Evolutionary conservation across 2,888 invertebrate species (phyloP).

Genomic region (Erebia aethiops): DNA sequence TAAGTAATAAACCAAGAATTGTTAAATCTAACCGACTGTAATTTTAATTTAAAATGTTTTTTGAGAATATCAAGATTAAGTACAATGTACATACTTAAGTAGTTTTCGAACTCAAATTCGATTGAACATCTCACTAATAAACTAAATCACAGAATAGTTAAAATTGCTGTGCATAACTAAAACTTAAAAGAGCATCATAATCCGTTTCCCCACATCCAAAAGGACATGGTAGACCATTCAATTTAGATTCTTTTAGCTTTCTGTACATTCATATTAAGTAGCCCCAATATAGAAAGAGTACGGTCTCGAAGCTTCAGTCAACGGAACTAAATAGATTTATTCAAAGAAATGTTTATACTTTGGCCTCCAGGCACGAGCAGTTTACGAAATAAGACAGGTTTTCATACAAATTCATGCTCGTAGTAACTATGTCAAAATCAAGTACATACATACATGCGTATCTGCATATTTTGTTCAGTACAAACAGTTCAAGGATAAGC

Average conservation of each 20-base stretch:
- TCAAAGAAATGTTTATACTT: not conserved
- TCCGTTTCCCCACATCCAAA: not conserved
- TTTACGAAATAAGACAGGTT: slow-evolving; percentile 8
- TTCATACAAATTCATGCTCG: not conserved
- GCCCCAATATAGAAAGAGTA: not conserved
- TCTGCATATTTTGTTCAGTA: slow-evolving; percentile 4
- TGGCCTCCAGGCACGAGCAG: not conserved
- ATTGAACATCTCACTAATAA: too few relatives aligned
- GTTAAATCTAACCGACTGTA: too few relatives aligned
- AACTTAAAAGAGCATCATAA: slow-evolving; percentile 4
- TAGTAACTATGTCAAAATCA: slow-evolving; percentile 11
- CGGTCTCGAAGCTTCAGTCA: not conserved
- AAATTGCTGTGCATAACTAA: slow-evolving; percentile 11
- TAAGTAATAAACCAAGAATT: too few relatives aligned
- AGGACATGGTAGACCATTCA: not conserved
- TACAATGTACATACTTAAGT: too few relatives aligned
- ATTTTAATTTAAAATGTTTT: too few relatives aligned
- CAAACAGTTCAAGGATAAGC: slow-evolving; percentile 5
- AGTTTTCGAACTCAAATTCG: too few relatives aligned
- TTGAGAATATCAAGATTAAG: too few relatives aligned
- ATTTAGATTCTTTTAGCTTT: not conserved
- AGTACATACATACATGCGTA: not conserved
- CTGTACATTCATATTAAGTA: not conserved
- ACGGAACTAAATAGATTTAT: not conserved
- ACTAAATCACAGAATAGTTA: too few relatives aligned